Evolutionary conservation across 2,797 vertebrate species (phyloP), one percentile per base, ranked within the genome.

Genomic region (Galaxias olidus): DNA sequence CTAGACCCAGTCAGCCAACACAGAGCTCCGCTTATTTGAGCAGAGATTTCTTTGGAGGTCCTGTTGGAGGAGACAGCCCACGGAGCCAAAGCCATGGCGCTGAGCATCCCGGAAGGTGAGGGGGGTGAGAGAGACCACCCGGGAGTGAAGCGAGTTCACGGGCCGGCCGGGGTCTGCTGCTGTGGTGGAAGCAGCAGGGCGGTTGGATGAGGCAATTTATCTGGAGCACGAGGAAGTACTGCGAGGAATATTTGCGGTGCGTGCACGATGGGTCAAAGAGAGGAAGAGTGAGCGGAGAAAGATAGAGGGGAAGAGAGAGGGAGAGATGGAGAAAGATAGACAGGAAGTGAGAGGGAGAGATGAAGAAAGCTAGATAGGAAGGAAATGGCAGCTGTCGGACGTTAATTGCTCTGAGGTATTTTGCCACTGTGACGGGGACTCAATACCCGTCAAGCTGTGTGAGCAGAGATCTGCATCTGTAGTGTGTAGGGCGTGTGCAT

Each of bases 81-180:
- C 6, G 41, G 17, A n/a, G n/a, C n/a, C 54, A 65, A 66, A 81
- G 66, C 79, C 47, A 88, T 85, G 84, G 73, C 83, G n/a, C 13
- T 78, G 55, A 73, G 60, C 19, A 47, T 40, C 70, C 60, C 69
- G 57, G 82, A 90, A 84, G 88, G 86, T 92, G 88, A 87, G 88
- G 59, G 60, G 42, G 0, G 17, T 18, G 40, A 55, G 17, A 11
- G 12, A 69, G 42, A 17, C 40, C n/a, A 51, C 9, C 9, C 12
- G 11, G 53, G 17, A n/a, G n/a, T n/a, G 1, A 18, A 9, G 18
- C 19, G 54, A 54, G 15, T 9, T 30, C 19, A 8, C 12, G 18
- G 13, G 8, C 10, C 18, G 10, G 42, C 15, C 4, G 15, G 53
- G 50, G 50, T 53, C 30, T 14, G 19, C 44, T 12, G 52, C 9